phyloP scores from a whole-genome alignment of 2,888 invertebrate genomes.

The Eristalis tenax region DNA sequence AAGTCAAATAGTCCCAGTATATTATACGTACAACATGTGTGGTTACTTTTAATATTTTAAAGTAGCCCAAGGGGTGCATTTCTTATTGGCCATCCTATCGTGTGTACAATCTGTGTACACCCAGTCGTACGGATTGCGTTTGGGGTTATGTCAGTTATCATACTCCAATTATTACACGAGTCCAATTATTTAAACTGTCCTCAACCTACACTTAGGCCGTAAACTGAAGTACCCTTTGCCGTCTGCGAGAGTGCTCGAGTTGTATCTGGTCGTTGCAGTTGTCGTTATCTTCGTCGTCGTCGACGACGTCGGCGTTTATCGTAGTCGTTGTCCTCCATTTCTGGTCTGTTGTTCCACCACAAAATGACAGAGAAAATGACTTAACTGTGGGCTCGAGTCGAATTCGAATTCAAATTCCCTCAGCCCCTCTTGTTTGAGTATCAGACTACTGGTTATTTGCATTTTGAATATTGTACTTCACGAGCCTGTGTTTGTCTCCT shows the following conservation, averaged over 20 bases:
- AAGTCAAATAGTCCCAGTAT: not conserved
- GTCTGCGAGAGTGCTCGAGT: not conserved
- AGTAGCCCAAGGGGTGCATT: conserved; percentile 37
- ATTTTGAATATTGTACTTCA: conserved; percentile 55
- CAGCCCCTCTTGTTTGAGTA: not conserved
- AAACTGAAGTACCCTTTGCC: conserved; percentile 50
- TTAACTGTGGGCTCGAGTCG: conserved; percentile 68
- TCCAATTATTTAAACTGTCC: conserved; percentile 68
- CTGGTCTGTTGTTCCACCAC: conserved; percentile 38
- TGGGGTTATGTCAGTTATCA: conserved; percentile 32
- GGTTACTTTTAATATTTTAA: conserved; percentile 53
- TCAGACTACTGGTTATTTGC: conserved; percentile 48
- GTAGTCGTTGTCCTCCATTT: conserved; percentile 19
- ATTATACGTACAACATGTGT: conserved; percentile 11
- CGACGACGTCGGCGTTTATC: conserved; percentile 10
- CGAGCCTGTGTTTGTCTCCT: conserved; percentile 1
- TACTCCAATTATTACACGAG: conserved; percentile 67
- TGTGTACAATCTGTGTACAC: not conserved
- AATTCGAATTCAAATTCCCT: conserved; percentile 41
- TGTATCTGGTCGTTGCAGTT: not conserved
- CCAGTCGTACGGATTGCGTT: not conserved
- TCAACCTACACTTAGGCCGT: conserved; percentile 61
- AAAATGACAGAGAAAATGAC: conserved; percentile 69
- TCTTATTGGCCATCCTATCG: conserved; percentile 24
- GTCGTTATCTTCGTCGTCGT: conserved; percentile 21